Conservation (phyloP, 2,113 vertebrate genomes). For the Willisornis vidua region DNA sequence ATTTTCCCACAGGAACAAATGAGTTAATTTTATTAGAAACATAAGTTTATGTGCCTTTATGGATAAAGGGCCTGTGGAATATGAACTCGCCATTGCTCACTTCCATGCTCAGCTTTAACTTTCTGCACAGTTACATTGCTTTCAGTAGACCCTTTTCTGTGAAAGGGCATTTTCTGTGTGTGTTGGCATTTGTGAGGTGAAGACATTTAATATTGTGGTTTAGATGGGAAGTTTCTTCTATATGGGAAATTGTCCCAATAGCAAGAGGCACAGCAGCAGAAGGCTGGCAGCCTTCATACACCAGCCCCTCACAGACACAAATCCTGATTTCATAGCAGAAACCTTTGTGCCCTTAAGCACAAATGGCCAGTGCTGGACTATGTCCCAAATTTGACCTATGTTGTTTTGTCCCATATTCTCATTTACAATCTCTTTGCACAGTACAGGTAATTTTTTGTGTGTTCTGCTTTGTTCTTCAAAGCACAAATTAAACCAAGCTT, state of each 20-base stretch:
- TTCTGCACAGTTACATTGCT: not conserved
- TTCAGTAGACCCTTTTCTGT: not conserved
- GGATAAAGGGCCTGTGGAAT: fast-evolving
- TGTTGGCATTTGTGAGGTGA: not conserved
- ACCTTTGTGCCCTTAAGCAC: not conserved
- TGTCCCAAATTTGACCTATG: not conserved
- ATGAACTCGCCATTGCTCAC: not conserved
- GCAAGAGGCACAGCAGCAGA: not conserved
- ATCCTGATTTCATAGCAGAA: not conserved
- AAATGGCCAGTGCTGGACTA: not conserved
- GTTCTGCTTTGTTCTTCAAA: slow-evolving; percentile 50
- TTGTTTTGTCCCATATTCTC: not conserved
- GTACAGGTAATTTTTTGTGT: not conserved
- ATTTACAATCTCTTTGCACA: slow-evolving; percentile 4
- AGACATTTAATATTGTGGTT: not conserved
- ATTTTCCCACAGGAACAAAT: slow-evolving; percentile 50
- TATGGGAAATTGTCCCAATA: not conserved
- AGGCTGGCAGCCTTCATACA: not conserved
- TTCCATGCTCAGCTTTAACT: not conserved
- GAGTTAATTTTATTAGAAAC: slow-evolving; percentile 20
- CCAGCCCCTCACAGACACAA: not conserved
- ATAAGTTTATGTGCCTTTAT: not conserved
- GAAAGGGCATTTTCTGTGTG: not conserved
- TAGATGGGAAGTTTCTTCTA: not conserved
- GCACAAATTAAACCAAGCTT: not conserved